Evolutionary conservation across 1,140 invertebrate species (phyloP).

Genomic region (Idris sp.): DNA sequence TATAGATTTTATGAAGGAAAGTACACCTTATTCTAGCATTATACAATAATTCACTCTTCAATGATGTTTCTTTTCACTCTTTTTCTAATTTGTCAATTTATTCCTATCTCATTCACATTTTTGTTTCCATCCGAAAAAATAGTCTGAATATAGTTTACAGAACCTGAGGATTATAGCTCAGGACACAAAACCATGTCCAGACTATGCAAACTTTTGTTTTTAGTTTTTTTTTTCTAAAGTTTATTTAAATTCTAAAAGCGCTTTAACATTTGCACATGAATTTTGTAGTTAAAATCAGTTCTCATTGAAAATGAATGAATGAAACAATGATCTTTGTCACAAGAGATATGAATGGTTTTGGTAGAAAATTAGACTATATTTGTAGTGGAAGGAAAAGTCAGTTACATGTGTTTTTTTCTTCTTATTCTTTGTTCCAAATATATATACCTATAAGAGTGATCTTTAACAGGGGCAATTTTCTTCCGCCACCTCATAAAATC

Average conservation of each 20-base stretch:
- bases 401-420: constrained; percentile 33
- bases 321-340: constrained; percentile 43
- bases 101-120: not conserved
- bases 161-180: too few relatives aligned
- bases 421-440: too few relatives aligned
- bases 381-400: constrained; percentile 66
- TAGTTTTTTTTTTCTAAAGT: too few relatives aligned
- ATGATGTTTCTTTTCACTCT: constrained; percentile 22
- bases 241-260: constrained; percentile 46
- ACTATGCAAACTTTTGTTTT: constrained; percentile 23
- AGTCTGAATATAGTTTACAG: too few relatives aligned
- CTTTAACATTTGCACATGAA: constrained; percentile 50
- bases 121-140: too few relatives aligned
- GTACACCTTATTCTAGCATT: constrained; percentile 58
- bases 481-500: too few relatives aligned
- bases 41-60: constrained; percentile 48
- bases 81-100: too few relatives aligned
- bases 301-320: constrained; percentile 48
- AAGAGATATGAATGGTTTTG: constrained; percentile 62
- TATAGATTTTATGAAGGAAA: constrained; percentile 47
- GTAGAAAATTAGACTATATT: constrained; percentile 66
- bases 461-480: too few relatives aligned
- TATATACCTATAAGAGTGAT: too few relatives aligned
- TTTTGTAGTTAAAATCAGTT: constrained; percentile 52
- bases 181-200: too few relatives aligned